A percentile compares a stretch with the other conserved stretches of the same genome.
phyloP scores from a whole-genome alignment of 1,140 invertebrate genomes.

The Achroia grisella region DNA sequence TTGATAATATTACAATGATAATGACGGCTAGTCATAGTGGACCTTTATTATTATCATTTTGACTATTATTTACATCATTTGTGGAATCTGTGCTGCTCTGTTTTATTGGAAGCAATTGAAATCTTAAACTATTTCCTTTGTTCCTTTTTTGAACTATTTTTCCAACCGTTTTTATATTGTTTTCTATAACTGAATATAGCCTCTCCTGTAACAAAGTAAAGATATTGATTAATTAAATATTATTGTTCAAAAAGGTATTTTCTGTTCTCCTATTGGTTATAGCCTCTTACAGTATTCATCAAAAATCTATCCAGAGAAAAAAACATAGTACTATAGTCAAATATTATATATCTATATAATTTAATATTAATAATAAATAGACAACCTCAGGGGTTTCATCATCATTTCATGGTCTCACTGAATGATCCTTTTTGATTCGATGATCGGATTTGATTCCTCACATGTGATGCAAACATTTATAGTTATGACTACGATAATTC shows the following conservation, averaged over 20 bases:
- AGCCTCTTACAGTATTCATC: no score
- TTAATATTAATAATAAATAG: no score
- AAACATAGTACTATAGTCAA: no score
- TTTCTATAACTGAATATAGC: slow-evolving; percentile 71
- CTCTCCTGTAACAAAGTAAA: slow-evolving; percentile 69
- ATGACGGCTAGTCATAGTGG: slow-evolving; percentile 57
- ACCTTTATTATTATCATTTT: slow-evolving; percentile 37
- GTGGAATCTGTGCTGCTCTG: slow-evolving; percentile 17
- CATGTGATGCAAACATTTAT: no score
- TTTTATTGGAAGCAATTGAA: slow-evolving; percentile 73
- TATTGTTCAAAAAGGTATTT: slow-evolving; percentile 5
- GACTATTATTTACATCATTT: slow-evolving; percentile 9
- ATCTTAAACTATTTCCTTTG: slow-evolving; percentile 74
- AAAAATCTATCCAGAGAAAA: no score
- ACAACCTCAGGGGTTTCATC: no score
- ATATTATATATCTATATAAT: no score
- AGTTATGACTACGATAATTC: no score
- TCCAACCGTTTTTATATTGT: slow-evolving; percentile 60
- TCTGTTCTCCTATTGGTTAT: no score
- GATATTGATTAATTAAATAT: background rate
- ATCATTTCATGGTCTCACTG: no score
- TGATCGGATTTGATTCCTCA: no score
- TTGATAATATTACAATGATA: slow-evolving; percentile 28
- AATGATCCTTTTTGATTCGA: no score
- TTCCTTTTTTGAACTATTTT: slow-evolving; percentile 75